These are phyloP conservation scores for Lithobates sylvaticus DNA, from an alignment of 2,797 vertebrate genomes.

Conservation along the genomic window DNA sequence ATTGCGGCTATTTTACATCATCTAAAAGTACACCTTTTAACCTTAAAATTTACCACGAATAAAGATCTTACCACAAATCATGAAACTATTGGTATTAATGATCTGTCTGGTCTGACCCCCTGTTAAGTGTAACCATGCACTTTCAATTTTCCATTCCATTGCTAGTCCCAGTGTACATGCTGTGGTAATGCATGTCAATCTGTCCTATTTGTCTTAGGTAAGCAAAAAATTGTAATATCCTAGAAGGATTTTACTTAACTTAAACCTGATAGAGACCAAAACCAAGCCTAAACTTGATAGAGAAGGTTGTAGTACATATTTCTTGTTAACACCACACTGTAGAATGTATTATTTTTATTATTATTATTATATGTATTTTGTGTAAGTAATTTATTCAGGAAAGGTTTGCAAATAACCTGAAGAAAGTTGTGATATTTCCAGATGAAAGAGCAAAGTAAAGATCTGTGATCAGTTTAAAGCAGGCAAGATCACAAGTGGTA, in stretches of 20 bases:
- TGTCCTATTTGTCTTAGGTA: constrained; percentile 45
- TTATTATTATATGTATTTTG: too few relatives aligned
- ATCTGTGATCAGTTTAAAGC: too few relatives aligned
- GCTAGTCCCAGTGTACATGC: constrained; percentile 39
- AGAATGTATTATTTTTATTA: too few relatives aligned
- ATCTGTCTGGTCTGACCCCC: constrained; percentile 63
- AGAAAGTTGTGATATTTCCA: too few relatives aligned
- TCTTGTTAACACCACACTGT: too few relatives aligned
- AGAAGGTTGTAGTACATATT: neutral
- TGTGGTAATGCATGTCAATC: constrained; percentile 54
- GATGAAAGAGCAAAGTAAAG: too few relatives aligned
- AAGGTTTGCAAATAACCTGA: too few relatives aligned
- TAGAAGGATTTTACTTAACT: constrained; percentile 11
- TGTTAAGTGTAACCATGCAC: constrained; percentile 59
- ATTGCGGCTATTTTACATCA: constrained; percentile 34
- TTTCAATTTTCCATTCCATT: constrained; percentile 59
- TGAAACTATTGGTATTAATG: constrained; percentile 56
- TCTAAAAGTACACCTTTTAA: constrained; percentile 61
- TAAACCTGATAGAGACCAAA: neutral
- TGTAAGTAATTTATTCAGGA: too few relatives aligned
- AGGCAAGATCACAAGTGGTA: too few relatives aligned
- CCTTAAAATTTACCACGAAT: constrained; percentile 63
- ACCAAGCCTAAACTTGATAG: neutral
- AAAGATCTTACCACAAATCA: constrained; percentile 62
- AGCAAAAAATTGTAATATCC: constrained; percentile 49